phyloP scores from a whole-genome alignment of 2,797 vertebrate genomes.

The Capromys pilorides region DNA sequence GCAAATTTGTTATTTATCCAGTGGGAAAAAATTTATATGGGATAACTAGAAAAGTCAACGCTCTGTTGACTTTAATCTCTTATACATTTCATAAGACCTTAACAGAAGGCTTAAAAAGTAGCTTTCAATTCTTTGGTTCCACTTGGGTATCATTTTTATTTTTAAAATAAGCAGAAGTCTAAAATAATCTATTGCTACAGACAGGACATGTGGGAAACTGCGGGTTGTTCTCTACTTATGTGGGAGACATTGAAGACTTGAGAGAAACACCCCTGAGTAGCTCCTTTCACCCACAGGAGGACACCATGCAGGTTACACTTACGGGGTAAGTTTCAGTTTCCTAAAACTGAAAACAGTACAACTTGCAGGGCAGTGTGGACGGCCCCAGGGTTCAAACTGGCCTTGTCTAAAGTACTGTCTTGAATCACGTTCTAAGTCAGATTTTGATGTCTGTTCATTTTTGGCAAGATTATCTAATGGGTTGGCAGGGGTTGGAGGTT shows the following conservation, averaged over 20 bases:
- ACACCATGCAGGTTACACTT: not conserved
- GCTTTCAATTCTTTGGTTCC: not conserved
- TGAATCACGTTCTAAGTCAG: not conserved
- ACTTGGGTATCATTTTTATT: slow-evolving; percentile 20
- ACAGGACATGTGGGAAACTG: not conserved
- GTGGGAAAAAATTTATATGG: not conserved
- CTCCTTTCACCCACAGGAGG: not conserved
- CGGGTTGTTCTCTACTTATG: not conserved
- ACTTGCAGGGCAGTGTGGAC: not conserved
- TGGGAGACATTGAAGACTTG: not conserved
- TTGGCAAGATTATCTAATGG: not conserved
- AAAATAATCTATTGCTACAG: slow-evolving; percentile 24
- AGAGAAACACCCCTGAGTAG: not conserved
- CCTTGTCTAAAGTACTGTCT: not conserved
- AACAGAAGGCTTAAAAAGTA: not conserved
- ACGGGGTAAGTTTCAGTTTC: too few species aligned
- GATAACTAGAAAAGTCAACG: not conserved
- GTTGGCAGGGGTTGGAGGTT: not conserved
- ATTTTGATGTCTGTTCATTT: slow-evolving; percentile 2
- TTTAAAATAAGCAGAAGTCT: not conserved
- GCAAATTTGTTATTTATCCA: not conserved
- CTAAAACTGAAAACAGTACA: slow-evolving; percentile 23
- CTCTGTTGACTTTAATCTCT: too few species aligned
- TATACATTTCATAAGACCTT: not conserved
- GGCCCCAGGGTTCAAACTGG: not conserved